Evolutionary conservation across 2,797 vertebrate genomes (phyloP), one percentile per base, ranked within the genome.

Genomic region (Silurus aristotelis): DNA sequence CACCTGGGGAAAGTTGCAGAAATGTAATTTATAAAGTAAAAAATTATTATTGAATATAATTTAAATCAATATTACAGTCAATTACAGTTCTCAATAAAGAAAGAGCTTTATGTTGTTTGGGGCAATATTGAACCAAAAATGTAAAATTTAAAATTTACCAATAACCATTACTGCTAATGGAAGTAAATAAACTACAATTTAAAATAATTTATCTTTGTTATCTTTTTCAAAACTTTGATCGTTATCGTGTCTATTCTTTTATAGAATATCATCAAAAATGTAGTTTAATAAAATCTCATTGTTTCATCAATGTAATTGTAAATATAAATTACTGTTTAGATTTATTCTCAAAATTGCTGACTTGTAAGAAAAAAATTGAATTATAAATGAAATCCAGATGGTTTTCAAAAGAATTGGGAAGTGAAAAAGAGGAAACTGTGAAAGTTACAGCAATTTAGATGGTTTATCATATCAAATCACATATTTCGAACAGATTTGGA

Each of bases 381-480:
- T 15, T 73, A 73, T 15, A 55, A 58, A 77, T 22, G 31, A 66
- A 48, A 25, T 15, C 7, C 20, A 22, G 8, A 56, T 22, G 61
- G 25, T 56, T 12, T 84, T 66, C 73, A 43, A 61, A 48, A 72
- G 43, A 78, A 85, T 63, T 22, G 1, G 13, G 56, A 80, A 85
- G 55, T 60, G 2, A 52, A 71, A 67, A 60, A 79, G 8, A 84
- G 64, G 52, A 84, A 78, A 14, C n/a, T 80, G 61, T 27, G 46
- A 80, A 66, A 67, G 63, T 67, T 80, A 66, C 60, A 52, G 22
- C 3, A 9, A 27, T 25, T 80, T 78, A 25, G 3, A 48, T 64
- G 48, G 19, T 52, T 48, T 19, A 48, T 27, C 5, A 27, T 80
- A 25, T 48, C n/a, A 1, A 27, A 66, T 66, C 27, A 25, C 1